Conservation (phyloP, 2,113 vertebrate species). For the Actenoides lindsayi region DNA sequence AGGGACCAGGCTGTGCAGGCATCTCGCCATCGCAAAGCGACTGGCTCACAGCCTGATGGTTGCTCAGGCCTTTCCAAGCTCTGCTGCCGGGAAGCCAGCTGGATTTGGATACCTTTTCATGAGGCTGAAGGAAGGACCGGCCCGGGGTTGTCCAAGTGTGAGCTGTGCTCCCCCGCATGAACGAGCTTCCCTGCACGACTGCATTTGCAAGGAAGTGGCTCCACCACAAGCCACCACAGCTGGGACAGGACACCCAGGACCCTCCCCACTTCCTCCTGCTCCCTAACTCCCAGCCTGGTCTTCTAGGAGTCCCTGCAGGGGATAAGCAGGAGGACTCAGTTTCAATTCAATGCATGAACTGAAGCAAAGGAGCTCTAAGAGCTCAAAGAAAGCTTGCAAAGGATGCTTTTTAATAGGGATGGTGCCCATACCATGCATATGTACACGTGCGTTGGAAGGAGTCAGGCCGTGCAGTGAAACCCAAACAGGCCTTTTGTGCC, state of each 20-base stretch:
- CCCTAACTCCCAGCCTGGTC: neutral
- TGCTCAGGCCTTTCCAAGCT: neutral
- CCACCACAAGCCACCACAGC: neutral
- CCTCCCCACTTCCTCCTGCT: neutral
- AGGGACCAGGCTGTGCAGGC: neutral
- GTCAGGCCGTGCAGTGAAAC: neutral
- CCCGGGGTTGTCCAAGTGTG: neutral
- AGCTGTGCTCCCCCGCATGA: accelerated
- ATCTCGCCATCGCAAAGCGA: neutral
- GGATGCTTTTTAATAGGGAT: neutral
- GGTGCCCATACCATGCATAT: neutral
- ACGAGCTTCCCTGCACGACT: accelerated
- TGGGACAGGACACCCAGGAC: neutral
- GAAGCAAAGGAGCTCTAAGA: neutral
- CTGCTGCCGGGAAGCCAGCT: neutral
- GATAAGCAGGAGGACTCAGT: neutral
- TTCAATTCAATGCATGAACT: neutral
- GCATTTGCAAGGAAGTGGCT: accelerated
- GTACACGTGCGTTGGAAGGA: neutral
- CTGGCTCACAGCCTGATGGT: neutral
- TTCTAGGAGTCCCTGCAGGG: neutral
- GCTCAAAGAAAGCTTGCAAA: neutral
- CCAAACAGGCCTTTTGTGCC: neutral
- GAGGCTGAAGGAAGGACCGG: neutral
- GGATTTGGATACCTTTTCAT: neutral